Percentiles rank a stretch among this genome's conserved stretches.
These are phyloP conservation scores for Cetoscarus ocellatus DNA, from an alignment of 2,797 vertebrate species.

Conservation along the genomic window DNA sequence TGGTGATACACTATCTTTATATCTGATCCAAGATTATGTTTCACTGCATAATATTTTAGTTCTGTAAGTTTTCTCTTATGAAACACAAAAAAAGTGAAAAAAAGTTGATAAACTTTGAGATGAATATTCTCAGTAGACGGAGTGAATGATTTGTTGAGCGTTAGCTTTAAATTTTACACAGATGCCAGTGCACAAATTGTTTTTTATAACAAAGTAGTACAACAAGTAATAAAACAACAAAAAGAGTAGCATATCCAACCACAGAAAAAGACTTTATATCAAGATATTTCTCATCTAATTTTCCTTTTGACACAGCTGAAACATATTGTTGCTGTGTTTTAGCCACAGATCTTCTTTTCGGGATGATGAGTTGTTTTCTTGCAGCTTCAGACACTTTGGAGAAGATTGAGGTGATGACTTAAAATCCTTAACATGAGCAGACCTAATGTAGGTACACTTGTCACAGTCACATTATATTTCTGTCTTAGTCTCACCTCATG, in stretches of 20 bases:
- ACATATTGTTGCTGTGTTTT: neutral
- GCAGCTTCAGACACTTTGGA: neutral
- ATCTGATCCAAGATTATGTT: neutral
- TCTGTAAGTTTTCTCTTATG: neutral
- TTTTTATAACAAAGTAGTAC: constrained; percentile 10
- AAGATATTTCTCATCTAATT: constrained; percentile 10
- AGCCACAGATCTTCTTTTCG: neutral
- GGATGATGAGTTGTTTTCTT: neutral
- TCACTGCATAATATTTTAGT: neutral
- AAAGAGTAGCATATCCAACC: neutral
- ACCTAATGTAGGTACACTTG: constrained; percentile 30
- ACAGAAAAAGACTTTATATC: constrained; percentile 14
- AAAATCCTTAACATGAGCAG: constrained; percentile 13
- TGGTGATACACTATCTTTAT: no score
- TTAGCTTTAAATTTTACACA: neutral
- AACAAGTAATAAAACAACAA: constrained; percentile 16
- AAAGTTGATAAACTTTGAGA: neutral
- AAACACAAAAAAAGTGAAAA: neutral
- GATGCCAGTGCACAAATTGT: constrained; percentile 1
- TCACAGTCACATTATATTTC: constrained; percentile 34
- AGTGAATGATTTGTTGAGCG: constrained; percentile 11
- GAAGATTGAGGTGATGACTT: constrained; percentile 23
- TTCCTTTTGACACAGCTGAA: neutral
- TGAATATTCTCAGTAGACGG: neutral
- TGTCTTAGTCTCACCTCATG: constrained; percentile 14